Evolutionary conservation across 2,113 vertebrate genomes (phyloP).

Genomic region (Phalacrocorax carbo): DNA sequence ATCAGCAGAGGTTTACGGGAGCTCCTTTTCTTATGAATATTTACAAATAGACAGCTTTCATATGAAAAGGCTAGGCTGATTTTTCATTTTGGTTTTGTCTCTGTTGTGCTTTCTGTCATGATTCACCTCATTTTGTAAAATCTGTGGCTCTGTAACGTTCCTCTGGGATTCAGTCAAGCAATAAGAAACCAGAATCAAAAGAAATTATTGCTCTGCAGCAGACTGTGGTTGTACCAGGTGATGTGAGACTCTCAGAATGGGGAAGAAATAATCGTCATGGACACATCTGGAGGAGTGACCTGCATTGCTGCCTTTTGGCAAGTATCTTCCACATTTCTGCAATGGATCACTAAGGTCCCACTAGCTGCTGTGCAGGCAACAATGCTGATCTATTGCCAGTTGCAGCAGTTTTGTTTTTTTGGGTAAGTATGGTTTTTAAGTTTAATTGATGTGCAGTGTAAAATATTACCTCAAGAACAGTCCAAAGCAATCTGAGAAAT

Average conservation of each 20-base stretch:
- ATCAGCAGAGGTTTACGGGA: slow-evolving; percentile 59
- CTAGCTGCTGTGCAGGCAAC: background rate
- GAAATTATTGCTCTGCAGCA: background rate
- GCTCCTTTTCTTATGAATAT: slow-evolving; percentile 46
- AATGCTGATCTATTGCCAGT: background rate
- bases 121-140: background rate
- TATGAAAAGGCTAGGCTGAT: background rate
- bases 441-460: background rate
- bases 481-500: background rate
- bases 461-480: background rate
- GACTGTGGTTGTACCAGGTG: background rate
- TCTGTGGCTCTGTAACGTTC: background rate
- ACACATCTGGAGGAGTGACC: background rate
- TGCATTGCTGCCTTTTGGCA: background rate
- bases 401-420: background rate
- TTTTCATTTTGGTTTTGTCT: background rate
- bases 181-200: background rate
- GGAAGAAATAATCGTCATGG: background rate
- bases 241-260: background rate
- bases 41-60: slow-evolving; percentile 22
- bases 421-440: background rate
- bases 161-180: background rate
- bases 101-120: background rate
- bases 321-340: background rate
- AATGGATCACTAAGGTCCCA: background rate